Evolutionary conservation across 2,113 vertebrate species (phyloP), one percentile per base, ranked within the genome.

Genomic region (Gavialis gangeticus): DNA sequence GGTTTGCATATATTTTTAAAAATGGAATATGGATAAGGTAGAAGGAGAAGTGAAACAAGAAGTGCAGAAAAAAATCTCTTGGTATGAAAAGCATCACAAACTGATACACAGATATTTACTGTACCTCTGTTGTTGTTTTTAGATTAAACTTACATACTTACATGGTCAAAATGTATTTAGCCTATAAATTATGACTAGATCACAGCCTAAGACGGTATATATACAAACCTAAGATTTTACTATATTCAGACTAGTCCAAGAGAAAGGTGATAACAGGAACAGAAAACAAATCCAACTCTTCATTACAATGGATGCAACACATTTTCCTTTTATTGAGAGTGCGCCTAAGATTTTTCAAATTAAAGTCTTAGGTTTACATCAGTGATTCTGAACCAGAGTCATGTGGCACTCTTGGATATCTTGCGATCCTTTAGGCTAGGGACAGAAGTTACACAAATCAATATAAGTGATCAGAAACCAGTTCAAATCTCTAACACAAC

Each of bases 41-140:
- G 69, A 96, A 95, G 66, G 80, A 93, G 95, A 97, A 97, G 96
- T 95, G 96, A 97, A 96, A 97, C 93, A 92, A 87, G 75, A 95
- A 91, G 58, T 28, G 87, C 46, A 46, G 82, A 96, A 79, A 95
- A 80, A 84, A 25, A 82, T 84, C 91, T 96, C 56, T 59, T 75
- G 85, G 3, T 75, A 92, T 21, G 84, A 46, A 94, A 6, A 75
- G 17, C 55, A 85, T 54, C 87, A 84, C 69, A 91, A 25, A 55
- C 82, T 84, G 62, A 25, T 79, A 57, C 66, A 86, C 18, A 6
- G 27, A 73, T 91, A 59, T 54, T 54, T 93, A 81, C 8, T 64
- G 21, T 64, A 27, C 22, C 11, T 22, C 71, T 78, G 85, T 34
- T 76, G 28, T 90, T 90, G 79, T 81, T 87, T 73, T 30, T 34